A percentile compares a stretch with the other conserved stretches of the same genome.
These are phyloP conservation scores for Cyclophora albipunctata DNA, from an alignment of 2,888 invertebrate genomes.

Conservation along the genomic window DNA sequence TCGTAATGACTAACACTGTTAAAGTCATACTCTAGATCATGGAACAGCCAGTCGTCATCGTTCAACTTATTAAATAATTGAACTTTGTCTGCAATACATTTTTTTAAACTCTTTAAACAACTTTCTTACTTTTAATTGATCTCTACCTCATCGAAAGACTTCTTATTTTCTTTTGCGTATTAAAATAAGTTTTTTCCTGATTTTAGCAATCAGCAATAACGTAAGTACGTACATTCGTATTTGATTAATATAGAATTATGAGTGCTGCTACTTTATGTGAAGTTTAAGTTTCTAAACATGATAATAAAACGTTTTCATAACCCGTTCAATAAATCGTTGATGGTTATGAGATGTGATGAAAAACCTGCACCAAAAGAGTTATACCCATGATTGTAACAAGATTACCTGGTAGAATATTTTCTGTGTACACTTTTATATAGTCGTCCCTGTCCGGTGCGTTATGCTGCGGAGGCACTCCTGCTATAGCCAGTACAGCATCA, in stretches of 20 bases:
- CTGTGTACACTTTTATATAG: conserved; percentile 28
- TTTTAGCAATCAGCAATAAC: background rate
- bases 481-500: conserved; percentile 40
- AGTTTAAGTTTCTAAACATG: no score
- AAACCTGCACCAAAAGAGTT: background rate
- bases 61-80: conserved; percentile 34
- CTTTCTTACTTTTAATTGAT: no score
- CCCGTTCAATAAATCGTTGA: no score
- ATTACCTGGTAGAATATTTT: conserved; percentile 49
- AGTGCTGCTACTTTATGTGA: no score
- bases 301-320: no score
- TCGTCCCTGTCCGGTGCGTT: conserved; percentile 48
- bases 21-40: conserved; percentile 42
- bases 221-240: background rate
- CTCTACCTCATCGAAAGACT: no score
- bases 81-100: conserved; percentile 36
- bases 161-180: no score
- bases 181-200: no score
- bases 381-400: background rate
- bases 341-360: no score
- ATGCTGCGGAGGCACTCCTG: conserved; percentile 56
- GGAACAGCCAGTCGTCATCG: conserved; percentile 46
- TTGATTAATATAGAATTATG: no score
- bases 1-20: conserved; percentile 47
- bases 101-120: no score